Evolutionary conservation across 2,888 invertebrate genomes (phyloP).

Genomic region (Amitus sp.): DNA sequence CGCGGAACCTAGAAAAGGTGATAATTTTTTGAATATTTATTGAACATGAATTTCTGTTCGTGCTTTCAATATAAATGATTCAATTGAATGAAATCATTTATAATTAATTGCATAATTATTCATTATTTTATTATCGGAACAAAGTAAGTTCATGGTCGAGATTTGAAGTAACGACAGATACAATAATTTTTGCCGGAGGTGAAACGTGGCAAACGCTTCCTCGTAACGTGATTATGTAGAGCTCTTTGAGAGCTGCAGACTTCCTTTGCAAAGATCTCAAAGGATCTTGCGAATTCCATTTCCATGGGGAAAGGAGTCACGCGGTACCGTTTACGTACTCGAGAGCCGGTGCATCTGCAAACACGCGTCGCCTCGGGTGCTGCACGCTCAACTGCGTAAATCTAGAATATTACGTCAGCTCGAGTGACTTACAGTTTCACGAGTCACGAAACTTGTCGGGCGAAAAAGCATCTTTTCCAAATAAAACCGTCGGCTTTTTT

Average conservation of each 20-base stretch:
- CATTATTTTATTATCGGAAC: too few relatives aligned
- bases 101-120: too few relatives aligned
- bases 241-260: constrained; percentile 30
- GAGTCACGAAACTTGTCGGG: not conserved
- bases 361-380: constrained; percentile 22
- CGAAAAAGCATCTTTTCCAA: too few relatives aligned
- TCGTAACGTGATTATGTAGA: constrained; percentile 35
- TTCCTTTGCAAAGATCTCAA: constrained; percentile 29
- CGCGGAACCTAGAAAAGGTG: constrained; percentile 45
- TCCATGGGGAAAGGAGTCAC: constrained; percentile 29
- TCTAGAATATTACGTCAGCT: constrained; percentile 16
- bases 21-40: too few relatives aligned
- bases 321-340: constrained; percentile 23
- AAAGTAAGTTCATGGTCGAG: too few relatives aligned
- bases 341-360: constrained; percentile 13
- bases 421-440: not conserved
- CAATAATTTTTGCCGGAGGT: constrained; percentile 27
- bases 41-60: too few relatives aligned
- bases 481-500: too few relatives aligned
- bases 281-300: constrained; percentile 37
- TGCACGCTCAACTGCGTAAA: constrained; percentile 20
- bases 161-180: too few relatives aligned
- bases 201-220: constrained; percentile 25
- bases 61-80: too few relatives aligned
- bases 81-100: too few relatives aligned